Conservation (phyloP, 2,797 vertebrate species). For the Salarias fasciatus region DNA sequence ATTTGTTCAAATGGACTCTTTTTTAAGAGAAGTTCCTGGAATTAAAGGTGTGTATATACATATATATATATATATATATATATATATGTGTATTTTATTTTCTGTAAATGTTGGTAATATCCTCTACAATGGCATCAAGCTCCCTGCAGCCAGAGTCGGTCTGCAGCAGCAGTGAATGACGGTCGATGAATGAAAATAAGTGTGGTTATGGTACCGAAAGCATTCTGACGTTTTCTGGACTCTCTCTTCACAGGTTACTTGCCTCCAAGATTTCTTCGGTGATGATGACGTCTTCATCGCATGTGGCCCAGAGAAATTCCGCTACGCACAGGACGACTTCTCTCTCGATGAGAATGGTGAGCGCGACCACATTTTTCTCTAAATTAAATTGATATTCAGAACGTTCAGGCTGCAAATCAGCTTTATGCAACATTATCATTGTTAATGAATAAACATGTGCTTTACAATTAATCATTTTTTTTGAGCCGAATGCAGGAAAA, state of each 20-base stretch:
- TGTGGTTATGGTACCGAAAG: no score
- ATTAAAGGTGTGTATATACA: no score
- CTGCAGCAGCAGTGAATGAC: no score
- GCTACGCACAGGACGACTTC: constrained; percentile 99
- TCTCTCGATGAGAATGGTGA: constrained; percentile 98
- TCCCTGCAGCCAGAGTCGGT: no score
- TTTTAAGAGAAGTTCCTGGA: no score
- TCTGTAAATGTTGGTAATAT: no score
- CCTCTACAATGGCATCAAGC: no score
- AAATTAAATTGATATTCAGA: no score
- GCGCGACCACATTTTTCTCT: background rate
- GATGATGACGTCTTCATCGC: constrained; percentile 98
- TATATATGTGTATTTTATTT: no score
- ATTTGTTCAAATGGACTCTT: no score
- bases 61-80: no score
- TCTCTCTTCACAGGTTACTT: constrained; percentile 87
- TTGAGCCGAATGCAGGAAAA: background rate
- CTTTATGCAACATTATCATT: background rate
- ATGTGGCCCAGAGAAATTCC: constrained; percentile 98
- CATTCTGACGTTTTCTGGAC: constrained; percentile 20
- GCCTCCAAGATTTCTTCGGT: constrained; percentile 98
- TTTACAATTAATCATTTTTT: background rate
- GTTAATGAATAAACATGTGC: background rate
- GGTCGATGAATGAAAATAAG: no score
- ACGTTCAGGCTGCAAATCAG: background rate